Conservation (phyloP, 2,113 vertebrate species). For the Sander lucioperca region DNA sequence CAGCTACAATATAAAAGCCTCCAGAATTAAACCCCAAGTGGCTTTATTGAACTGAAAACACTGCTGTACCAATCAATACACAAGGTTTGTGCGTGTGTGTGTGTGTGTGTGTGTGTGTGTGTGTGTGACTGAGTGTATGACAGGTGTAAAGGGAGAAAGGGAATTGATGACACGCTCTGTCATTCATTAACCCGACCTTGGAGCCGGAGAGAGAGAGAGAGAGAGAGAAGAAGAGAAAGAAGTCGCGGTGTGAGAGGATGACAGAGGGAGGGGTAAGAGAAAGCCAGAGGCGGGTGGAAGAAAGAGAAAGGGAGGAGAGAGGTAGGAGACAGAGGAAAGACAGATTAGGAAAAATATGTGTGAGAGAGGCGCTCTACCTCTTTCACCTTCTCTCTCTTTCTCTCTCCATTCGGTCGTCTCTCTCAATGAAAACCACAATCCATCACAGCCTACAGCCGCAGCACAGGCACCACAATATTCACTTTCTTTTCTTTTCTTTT, state of each 20-base stretch:
- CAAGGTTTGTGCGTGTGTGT: conserved; percentile 6
- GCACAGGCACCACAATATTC: conserved; percentile 1
- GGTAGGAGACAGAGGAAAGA: background rate
- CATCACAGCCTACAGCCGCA: conserved; percentile 47
- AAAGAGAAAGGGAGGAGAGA: background rate
- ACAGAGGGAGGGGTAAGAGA: background rate
- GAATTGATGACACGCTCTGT: conserved; percentile 61
- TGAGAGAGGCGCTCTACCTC: conserved; percentile 27
- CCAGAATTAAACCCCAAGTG: background rate
- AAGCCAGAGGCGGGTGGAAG: no score
- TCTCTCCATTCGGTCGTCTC: conserved; percentile 46
- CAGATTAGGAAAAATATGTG: conserved; percentile 16
- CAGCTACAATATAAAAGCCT: background rate
- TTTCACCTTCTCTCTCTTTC: conserved; percentile 10
- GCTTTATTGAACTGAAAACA: background rate
- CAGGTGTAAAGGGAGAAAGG: conserved; percentile 53
- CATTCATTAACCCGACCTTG: conserved; percentile 60
- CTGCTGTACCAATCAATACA: conserved; percentile 42
- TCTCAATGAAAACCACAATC: conserved; percentile 64
- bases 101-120: conserved; percentile 12
- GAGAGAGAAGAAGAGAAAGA: background rate
- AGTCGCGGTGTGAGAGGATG: no score
- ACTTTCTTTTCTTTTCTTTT: background rate
- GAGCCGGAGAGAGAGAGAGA: background rate
- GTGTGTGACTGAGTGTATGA: conserved; percentile 4